Conservation (phyloP, 2,113 vertebrate genomes). For the Gnathonemus longibarbis region DNA sequence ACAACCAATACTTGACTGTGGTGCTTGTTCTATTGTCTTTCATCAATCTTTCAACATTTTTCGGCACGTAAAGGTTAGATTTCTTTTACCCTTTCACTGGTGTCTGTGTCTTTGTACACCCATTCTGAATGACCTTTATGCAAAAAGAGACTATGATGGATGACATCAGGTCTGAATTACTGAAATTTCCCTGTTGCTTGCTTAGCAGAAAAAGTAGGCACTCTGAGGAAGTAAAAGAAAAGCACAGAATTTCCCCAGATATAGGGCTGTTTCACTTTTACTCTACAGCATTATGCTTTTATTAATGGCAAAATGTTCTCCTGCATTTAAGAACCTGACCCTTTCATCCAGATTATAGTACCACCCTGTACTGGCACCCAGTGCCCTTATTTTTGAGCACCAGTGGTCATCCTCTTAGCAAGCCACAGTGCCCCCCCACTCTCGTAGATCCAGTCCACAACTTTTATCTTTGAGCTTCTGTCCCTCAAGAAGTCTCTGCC, state of each 20-base stretch:
- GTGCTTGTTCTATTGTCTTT: neutral
- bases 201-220: neutral
- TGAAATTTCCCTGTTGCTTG: neutral
- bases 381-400: neutral
- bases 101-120: neutral
- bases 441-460: neutral
- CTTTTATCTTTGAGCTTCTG: neutral
- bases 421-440: neutral
- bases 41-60: conserved; percentile 6
- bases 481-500: neutral
- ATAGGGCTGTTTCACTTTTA: neutral
- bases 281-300: neutral
- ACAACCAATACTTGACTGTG: neutral
- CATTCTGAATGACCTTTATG: neutral
- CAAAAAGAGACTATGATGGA: conserved; percentile 1
- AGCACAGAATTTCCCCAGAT: neutral
- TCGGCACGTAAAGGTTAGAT: neutral
- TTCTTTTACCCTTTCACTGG: conserved; percentile 9
- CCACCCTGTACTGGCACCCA: neutral
- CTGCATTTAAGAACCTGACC: neutral
- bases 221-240: neutral
- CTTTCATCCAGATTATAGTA: neutral
- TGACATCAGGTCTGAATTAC: neutral
- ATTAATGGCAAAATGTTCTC: neutral
- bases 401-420: neutral